Evolutionary conservation across 2,797 vertebrate species (phyloP).

Genomic region (Phrynocephalus forsythii): DNA sequence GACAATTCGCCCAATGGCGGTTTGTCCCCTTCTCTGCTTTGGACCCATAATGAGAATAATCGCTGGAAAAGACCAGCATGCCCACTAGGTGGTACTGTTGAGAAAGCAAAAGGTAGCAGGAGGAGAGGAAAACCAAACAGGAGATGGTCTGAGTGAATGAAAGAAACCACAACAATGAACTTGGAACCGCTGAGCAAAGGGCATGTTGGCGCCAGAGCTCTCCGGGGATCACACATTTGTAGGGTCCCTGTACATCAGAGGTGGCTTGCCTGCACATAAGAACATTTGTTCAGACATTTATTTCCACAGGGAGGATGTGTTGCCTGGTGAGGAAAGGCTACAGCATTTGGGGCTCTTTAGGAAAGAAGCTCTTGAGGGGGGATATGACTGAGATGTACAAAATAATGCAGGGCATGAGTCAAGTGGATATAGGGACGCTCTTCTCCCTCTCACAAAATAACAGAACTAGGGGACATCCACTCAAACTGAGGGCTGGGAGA

Average conservation of each 20-base stretch:
- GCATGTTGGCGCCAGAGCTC: not conserved
- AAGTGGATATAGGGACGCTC: too few species aligned
- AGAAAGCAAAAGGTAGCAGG: not conserved
- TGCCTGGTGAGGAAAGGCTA: not conserved
- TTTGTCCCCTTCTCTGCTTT: not conserved
- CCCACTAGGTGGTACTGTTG: too few species aligned
- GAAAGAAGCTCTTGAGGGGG: too few species aligned
- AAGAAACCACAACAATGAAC: too few species aligned
- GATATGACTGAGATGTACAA: too few species aligned
- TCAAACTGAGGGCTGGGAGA: too few species aligned
- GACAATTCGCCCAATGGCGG: too few species aligned
- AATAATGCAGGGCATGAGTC: too few species aligned
- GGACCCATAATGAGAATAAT: not conserved
- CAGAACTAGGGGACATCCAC: too few species aligned
- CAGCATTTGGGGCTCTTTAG: too few species aligned
- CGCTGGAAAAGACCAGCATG: not conserved
- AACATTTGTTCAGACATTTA: not conserved
- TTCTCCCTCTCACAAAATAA: too few species aligned
- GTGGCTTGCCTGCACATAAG: not conserved
- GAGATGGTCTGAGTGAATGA: not conserved
- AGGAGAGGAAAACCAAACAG: not conserved
- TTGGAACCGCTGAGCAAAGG: not conserved
- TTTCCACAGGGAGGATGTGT: not conserved
- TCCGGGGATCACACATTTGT: not conserved
- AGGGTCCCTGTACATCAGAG: not conserved